Evolutionary conservation across 1,140 invertebrate species (phyloP).

Genomic region (Eupristina koningsbergeri): DNA sequence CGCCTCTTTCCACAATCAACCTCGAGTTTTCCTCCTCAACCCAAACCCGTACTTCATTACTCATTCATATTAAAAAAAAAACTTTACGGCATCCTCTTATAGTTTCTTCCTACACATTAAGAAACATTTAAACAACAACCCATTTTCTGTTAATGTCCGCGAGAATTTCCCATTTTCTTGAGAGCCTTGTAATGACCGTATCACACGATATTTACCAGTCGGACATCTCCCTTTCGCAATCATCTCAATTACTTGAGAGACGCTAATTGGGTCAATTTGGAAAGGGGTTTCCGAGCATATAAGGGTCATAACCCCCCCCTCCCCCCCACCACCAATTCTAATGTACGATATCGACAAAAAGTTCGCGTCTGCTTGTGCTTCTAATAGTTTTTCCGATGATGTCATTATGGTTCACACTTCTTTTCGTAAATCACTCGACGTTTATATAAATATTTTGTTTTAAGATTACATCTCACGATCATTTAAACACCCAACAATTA

Average conservation of each 20-base stretch:
- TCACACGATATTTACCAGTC: neutral
- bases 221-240: neutral
- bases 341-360: neutral
- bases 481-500: too few species aligned
- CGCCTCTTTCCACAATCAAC: neutral
- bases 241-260: conserved; percentile 5
- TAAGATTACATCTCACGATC: too few species aligned
- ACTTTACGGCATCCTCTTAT: neutral
- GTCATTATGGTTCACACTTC: neutral
- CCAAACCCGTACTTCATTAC: neutral
- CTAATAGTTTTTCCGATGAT: neutral
- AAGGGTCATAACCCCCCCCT: too few species aligned
- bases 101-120: neutral
- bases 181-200: conserved; percentile 10
- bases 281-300: neutral
- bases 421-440: too few species aligned
- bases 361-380: too few species aligned
- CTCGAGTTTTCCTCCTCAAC: neutral
- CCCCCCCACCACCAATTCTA: neutral
- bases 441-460: too few species aligned
- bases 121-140: neutral
- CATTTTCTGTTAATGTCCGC: neutral
- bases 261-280: conserved; percentile 30
- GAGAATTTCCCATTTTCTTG: conserved; percentile 16
- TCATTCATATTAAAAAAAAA: neutral